Percentiles rank a stretch among this genome's conserved stretches.
Evolutionary conservation across 1,140 invertebrate species (phyloP).

Genomic region (Phenacoccus solenopsis): DNA sequence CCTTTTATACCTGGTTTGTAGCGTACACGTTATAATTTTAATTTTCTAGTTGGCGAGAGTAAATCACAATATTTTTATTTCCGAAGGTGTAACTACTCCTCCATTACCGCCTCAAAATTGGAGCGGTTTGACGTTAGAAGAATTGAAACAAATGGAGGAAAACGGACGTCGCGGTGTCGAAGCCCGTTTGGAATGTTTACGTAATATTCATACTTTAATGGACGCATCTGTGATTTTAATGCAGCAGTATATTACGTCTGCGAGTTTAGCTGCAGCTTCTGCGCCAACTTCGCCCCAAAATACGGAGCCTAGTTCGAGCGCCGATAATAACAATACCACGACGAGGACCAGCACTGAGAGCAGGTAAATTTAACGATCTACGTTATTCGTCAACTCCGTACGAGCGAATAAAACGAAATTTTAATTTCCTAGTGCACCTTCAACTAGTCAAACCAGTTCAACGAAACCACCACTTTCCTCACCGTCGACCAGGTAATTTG

Average conservation of each 20-base stretch:
- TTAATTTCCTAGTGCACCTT: not conserved
- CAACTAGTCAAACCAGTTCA: conserved; percentile 5
- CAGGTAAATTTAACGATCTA: not conserved
- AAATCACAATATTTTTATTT: conserved; percentile 18
- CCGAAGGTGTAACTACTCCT: conserved; percentile 37
- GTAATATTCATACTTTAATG: conserved; percentile 73
- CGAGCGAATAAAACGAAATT: not conserved
- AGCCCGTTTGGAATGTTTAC: conserved; percentile 69
- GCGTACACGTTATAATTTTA: not conserved
- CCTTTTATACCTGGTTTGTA: not conserved
- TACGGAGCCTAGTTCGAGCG: not conserved
- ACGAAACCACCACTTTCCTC: not conserved
- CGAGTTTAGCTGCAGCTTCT: conserved; percentile 28
- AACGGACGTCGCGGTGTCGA: conserved; percentile 73
- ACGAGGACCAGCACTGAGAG: not conserved
- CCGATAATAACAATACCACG: not conserved
- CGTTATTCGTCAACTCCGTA: too few relatives aligned
- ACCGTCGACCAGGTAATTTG: not conserved
- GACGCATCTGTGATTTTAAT: conserved; percentile 80
- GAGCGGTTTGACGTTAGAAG: conserved; percentile 60
- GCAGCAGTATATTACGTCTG: conserved; percentile 68
- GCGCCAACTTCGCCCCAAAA: not conserved
- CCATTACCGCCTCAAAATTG: conserved; percentile 57
- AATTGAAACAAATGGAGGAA: conserved; percentile 78
- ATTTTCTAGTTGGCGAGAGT: not conserved